Evolutionary conservation across 2,113 vertebrate genomes (phyloP).

Genomic region (Sus scrofa): T2T-Sscrofa CM000820.6:19715001-19715500

Average conservation of each 20-base stretch:
- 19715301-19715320: slow-evolving; percentile 16
- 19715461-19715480: not conserved
- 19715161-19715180: slow-evolving; percentile 23
- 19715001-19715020: slow-evolving; percentile 30
- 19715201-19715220: not conserved
- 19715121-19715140: slow-evolving; percentile 25
- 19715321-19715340: not conserved
- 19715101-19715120: slow-evolving; percentile 36
- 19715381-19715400: not conserved
- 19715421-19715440: not conserved
- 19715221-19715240: not conserved
- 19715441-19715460: not conserved
- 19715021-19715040: not conserved
- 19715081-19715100: not conserved
- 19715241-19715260: slow-evolving; percentile 1
- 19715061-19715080: not conserved
- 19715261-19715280: not conserved
- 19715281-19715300: not conserved
- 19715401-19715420: not conserved
- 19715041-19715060: not conserved
- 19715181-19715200: slow-evolving; percentile 41
- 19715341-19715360: not conserved
- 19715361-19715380: not conserved
- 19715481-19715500: not conserved
- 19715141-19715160: slow-evolving; percentile 7